Conservation (phyloP, 2,113 vertebrate genomes). For the Mionectes macconnelli region DNA sequence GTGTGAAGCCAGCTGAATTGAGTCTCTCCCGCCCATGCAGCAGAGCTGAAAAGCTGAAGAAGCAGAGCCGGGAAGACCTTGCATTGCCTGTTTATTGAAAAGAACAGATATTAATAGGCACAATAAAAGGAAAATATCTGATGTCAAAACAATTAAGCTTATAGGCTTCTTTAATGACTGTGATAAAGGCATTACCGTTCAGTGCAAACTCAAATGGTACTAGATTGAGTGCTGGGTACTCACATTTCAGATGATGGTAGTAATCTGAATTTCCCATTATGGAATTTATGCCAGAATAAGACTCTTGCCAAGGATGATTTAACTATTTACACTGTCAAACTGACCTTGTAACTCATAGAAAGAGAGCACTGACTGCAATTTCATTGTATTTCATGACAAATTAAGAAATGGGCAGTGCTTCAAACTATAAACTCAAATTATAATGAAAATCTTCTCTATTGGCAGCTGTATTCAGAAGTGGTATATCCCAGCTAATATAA, state of each 20-base stretch:
- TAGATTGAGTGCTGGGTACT: conserved; percentile 76
- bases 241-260: conserved; percentile 79
- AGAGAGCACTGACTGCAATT: conserved; percentile 28
- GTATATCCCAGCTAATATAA: background rate
- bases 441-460: background rate
- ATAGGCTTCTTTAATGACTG: conserved; percentile 40
- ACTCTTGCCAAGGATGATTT: conserved; percentile 79
- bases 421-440: background rate
- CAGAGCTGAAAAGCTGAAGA: background rate
- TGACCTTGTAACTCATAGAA: conserved; percentile 57
- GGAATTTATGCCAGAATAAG: conserved; percentile 74
- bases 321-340: conserved; percentile 76
- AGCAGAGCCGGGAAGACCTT: background rate
- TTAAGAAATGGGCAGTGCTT: conserved; percentile 24
- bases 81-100: conserved; percentile 32
- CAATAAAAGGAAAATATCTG: conserved; percentile 37
- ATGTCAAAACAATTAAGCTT: conserved; percentile 54
- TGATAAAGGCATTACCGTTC: conserved; percentile 61
- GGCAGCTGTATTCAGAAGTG: background rate
- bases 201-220: conserved; percentile 67
- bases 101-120: conserved; percentile 7
- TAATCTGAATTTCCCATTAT: conserved; percentile 88
- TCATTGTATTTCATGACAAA: conserved; percentile 37
- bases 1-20: background rate
- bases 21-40: background rate